Base-by-base conservation (phyloP, 2,797 vertebrate species). In the Pseudomugil gertrudae region DNA sequence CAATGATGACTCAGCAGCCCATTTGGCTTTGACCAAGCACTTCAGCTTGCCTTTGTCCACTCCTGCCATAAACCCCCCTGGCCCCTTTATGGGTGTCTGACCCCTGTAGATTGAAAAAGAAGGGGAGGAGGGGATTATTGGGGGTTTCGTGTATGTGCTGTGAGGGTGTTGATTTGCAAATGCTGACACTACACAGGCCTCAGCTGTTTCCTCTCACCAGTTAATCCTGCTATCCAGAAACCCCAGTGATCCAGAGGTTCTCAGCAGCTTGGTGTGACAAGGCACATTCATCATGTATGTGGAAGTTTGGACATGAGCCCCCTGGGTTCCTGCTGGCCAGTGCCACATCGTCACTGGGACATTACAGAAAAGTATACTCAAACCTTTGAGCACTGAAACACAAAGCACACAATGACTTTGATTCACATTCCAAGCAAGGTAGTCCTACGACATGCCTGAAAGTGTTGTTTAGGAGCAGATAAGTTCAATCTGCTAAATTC, bases 161-260 rank as follows among this genome's bases (percentile, higher is more conserved):
- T 68, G 57, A 33, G 72, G 78, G 84, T 73, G 87, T 86, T 90
- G 86, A 89, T 92, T 89, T 89, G 86, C 76, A 84, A 89, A 76
- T 90, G 92, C 91, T 94, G 90, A 93, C 84, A 52, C 79, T 86
- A 85, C 81, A 76, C 84, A 87, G 89, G 83, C 86, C 89, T 93
- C 89, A 93, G 91, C 90, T 92, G 84, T 93, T 94, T 93, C 86
- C 82, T 85, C 90, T 90, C 91, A 90, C 59, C 66, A 71, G 80
- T 57, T 93, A 93, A 94, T 93, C 90, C 93, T 65, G 29, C 80
- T 72, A 74, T 72, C 85, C 87, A 79, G 77, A 84, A 92, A 80
- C 79, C 80, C 43, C 40, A 65, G 62, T 82, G 83, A 81, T 80
- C 76, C 84, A 89, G 82, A 74, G 80, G 80, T 85, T 90, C 85